phyloP scores from a whole-genome alignment of 2,888 invertebrate genomes.

The Drosophila subquinaria region DNA sequence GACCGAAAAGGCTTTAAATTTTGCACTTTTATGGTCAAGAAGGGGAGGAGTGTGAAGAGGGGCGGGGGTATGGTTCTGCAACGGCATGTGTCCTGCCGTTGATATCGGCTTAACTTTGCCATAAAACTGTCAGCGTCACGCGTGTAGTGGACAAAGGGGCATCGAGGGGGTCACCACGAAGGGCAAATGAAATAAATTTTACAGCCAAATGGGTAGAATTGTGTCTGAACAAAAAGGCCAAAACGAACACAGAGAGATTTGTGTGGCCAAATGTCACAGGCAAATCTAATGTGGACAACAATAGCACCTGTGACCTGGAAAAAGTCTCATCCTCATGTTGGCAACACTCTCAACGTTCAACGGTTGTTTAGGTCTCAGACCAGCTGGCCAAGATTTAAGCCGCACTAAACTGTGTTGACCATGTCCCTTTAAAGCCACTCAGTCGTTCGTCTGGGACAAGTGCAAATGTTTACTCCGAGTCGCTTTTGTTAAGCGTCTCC shows the following conservation, averaged over 20 bases:
- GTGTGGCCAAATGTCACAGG: conserved; percentile 62
- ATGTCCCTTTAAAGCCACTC: conserved; percentile 62
- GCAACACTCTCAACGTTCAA: background rate
- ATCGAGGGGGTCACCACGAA: conserved; percentile 15
- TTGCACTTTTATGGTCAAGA: conserved; percentile 68
- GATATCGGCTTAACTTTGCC: conserved; percentile 81
- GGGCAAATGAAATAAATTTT: conserved; percentile 79
- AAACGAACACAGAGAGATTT: conserved; percentile 60
- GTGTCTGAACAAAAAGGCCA: conserved; percentile 58
- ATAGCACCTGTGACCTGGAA: conserved; percentile 81
- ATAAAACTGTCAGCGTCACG: conserved; percentile 80
- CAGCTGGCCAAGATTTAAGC: conserved; percentile 39
- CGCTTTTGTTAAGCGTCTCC: conserved; percentile 26
- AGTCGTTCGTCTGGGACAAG: conserved; percentile 35
- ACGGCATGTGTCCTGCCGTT: conserved; percentile 77
- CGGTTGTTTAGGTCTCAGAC: background rate
- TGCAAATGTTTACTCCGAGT: conserved; percentile 58
- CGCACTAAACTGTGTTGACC: conserved; percentile 23
- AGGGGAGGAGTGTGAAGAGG: background rate
- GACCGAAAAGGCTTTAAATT: conserved; percentile 74
- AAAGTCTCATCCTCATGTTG: conserved; percentile 42
- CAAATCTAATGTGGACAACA: conserved; percentile 78
- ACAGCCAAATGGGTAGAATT: conserved; percentile 77
- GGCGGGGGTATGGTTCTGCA: conserved; percentile 32
- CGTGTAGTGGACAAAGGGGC: conserved; percentile 62